These are phyloP conservation scores for Pseudopodoces humilis DNA, from an alignment of 2,113 vertebrate species.

Conservation along the genomic window DNA sequence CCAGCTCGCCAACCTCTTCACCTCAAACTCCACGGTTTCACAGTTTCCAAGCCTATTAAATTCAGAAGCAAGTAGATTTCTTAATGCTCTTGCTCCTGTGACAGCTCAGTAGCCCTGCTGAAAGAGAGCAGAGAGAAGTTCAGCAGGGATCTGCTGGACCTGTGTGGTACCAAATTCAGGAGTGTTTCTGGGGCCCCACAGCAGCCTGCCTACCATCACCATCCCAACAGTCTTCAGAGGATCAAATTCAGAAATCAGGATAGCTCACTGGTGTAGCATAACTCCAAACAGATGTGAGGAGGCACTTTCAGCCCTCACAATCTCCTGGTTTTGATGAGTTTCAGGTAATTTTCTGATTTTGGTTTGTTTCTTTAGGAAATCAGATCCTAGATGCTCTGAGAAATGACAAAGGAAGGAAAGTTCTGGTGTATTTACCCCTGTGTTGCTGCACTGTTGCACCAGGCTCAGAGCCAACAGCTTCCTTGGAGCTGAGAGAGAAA, in stretches of 20 bases:
- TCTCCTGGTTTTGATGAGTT: neutral
- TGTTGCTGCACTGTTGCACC: neutral
- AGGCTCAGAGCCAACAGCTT: neutral
- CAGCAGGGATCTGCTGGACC: neutral
- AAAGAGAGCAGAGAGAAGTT: neutral
- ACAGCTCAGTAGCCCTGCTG: neutral
- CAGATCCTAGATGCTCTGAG: neutral
- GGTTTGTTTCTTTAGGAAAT: neutral
- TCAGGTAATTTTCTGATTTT: neutral
- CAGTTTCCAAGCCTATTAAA: neutral
- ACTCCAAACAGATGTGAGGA: neutral
- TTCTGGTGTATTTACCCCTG: neutral
- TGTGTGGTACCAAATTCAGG: neutral
- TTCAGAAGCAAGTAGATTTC: neutral
- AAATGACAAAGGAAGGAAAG: neutral
- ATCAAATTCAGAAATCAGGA: neutral
- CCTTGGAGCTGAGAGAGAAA: neutral
- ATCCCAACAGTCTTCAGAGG: neutral
- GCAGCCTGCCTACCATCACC: neutral
- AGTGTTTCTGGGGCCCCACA: neutral
- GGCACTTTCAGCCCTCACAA: neutral
- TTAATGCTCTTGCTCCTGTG: neutral
- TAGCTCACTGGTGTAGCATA: neutral
- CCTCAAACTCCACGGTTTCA: neutral
- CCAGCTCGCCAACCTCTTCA: neutral